phyloP scores from a whole-genome alignment of 2,888 invertebrate genomes.

The Pediacus dermestoides region DNA sequence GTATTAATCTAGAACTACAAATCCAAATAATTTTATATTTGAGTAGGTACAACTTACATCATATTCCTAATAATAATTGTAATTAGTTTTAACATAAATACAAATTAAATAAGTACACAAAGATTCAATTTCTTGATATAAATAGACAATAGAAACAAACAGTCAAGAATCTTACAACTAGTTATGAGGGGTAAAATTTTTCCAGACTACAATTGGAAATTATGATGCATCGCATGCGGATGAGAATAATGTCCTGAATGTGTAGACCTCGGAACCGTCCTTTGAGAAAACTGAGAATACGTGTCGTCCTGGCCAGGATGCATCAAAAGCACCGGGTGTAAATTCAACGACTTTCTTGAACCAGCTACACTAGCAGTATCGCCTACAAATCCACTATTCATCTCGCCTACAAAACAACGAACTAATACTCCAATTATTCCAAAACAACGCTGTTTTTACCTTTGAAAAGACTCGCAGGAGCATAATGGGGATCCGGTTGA shows the following conservation, averaged over 20 bases:
- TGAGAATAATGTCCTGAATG: slow-evolving; percentile 48
- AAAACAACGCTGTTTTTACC: slow-evolving; percentile 30
- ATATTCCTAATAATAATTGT: too few species aligned
- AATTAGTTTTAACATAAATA: too few species aligned
- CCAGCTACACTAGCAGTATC: slow-evolving; percentile 80
- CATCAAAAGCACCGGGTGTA: slow-evolving; percentile 83
- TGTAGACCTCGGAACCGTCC: slow-evolving; percentile 53
- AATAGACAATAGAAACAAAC: too few species aligned
- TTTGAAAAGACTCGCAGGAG: slow-evolving; percentile 56
- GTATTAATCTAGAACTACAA: too few species aligned
- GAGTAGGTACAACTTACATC: too few species aligned
- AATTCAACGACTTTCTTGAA: slow-evolving; percentile 79
- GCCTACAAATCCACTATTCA: slow-evolving; percentile 82
- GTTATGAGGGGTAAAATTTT: too few species aligned
- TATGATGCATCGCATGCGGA: slow-evolving; percentile 49
- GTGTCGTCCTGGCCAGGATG: slow-evolving; percentile 68
- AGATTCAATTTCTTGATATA: too few species aligned
- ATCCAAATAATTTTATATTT: too few species aligned
- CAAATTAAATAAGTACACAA: too few species aligned
- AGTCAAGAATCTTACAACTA: too few species aligned
- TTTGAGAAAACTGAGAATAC: slow-evolving; percentile 75
- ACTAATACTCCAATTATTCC: slow-evolving; percentile 3
- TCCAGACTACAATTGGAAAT: slow-evolving; percentile 68
- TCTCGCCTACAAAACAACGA: slow-evolving; percentile 65
- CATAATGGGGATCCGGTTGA: slow-evolving; percentile 74